Conservation (phyloP, 2,888 invertebrate genomes). For the Drosophila multiciliata region DNA sequence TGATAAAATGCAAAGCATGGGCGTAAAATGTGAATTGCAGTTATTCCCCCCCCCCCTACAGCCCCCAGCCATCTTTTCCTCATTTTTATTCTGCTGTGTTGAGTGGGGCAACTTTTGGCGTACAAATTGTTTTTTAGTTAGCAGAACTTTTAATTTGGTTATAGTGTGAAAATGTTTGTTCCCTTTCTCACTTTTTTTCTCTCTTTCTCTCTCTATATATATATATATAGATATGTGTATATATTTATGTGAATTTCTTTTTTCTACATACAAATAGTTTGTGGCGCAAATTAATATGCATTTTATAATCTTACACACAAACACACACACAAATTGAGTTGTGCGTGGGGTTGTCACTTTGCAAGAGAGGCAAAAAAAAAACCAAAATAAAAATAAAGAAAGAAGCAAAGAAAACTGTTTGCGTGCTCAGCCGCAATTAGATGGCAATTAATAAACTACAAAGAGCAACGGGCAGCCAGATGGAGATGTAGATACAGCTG, state of each 20-base stretch:
- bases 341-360: conserved; percentile 44
- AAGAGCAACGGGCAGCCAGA: conserved; percentile 2
- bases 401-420: conserved; percentile 33
- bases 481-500: not conserved
- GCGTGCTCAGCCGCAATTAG: conserved; percentile 69
- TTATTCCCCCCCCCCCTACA: not conserved
- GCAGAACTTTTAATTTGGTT: conserved; percentile 76
- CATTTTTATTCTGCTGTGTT: conserved; percentile 14
- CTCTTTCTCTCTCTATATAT: not conserved
- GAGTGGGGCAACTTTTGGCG: conserved; percentile 67
- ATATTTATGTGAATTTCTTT: conserved; percentile 6
- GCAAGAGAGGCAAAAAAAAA: conserved; percentile 28
- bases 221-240: too few species aligned
- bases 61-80: not conserved
- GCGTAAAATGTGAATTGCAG: conserved; percentile 23
- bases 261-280: conserved; percentile 63
- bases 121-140: conserved; percentile 79
- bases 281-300: conserved; percentile 73
- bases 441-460: conserved; percentile 68
- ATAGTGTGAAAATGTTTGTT: conserved; percentile 76
- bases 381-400: not conserved
- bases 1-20: conserved; percentile 16
- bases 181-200: conserved; percentile 13
- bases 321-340: not conserved
- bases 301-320: conserved; percentile 38